Evolutionary conservation across 2,888 invertebrate species (phyloP), one percentile per base, ranked within the genome.

Genomic region (Vesta saturnalis): DNA sequence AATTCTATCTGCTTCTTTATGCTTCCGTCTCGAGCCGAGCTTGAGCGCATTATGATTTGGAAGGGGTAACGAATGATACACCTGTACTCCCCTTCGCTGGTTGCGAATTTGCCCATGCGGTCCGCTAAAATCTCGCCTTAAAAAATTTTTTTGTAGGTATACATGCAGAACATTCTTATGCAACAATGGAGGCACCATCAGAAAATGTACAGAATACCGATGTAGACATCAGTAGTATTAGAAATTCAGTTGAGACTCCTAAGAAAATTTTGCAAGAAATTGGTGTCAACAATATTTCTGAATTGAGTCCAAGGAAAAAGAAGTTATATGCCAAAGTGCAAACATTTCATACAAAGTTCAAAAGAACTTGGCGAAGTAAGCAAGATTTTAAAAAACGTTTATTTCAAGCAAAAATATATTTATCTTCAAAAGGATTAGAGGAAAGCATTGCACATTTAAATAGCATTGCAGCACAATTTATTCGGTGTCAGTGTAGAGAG

Each of bases 131-230:
- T n/a, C n/a, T n/a, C n/a, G n/a, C n/a, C n/a, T n/a, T n/a, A 6
- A 15, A 47, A 47, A 47, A 47, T 43, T 47, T 47, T 47, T 47
- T 47, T 47, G 16, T 47, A 16, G 47, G 47, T 16, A 47, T 47
- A 15, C 47, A 16, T 16, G 16, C 16, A 16, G 47, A 47, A 47
- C 18, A 47, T 47, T 47, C 15, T 8, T 47, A 47, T 16, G 47
- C 47, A 15, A 47, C 14, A 47, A 16, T 16, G 12, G 47, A 14
- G 14, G 16, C 15, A 47, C 47, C 12, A 47, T 47, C 47, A 47
- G 47, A 43, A 43, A 43, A 43, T 43, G 43, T 43, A 43, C 43
- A 43, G 43, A 43, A 43, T 43, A 43, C 43, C 43, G 30, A 43
- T 43, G 43, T 43, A 43, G 43, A 43, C 43, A 43, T 14, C 43